Percentiles rank a stretch among this genome's conserved stretches.
phyloP scores from a whole-genome alignment of 2,888 invertebrate genomes.

The Brachyptera putata region DNA sequence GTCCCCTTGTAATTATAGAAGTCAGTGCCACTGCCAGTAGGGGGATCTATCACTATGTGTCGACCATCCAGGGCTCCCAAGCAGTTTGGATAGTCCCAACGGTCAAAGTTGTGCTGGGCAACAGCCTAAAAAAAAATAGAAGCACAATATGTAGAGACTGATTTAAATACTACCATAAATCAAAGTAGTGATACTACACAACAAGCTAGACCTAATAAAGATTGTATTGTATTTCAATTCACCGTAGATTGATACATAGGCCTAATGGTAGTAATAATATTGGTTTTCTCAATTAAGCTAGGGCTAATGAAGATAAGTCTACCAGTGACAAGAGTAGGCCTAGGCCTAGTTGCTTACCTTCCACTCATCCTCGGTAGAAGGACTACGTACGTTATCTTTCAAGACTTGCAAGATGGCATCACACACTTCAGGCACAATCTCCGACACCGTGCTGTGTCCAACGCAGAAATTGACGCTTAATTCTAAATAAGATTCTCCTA shows the following conservation, averaged over 20 bases:
- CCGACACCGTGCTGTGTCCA: conserved; percentile 10
- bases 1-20: conserved; percentile 36
- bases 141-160: too few species aligned
- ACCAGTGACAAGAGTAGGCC: too few species aligned
- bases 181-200: too few species aligned
- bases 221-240: too few species aligned
- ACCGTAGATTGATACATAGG: too few species aligned
- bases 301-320: too few species aligned
- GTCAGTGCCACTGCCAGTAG: conserved; percentile 34
- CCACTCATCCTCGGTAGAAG: neutral
- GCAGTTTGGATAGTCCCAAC: conserved; percentile 36
- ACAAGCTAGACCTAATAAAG: too few species aligned
- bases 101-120: neutral
- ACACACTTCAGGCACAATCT: neutral
- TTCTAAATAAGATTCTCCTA: neutral
- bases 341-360: neutral
- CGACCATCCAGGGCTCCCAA: conserved; percentile 38
- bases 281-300: neutral
- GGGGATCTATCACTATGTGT: conserved; percentile 36
- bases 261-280: too few species aligned
- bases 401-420: neutral
- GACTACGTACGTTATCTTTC: neutral
- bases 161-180: too few species aligned
- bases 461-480: neutral
- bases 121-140: neutral